Conservation (phyloP, 2,888 invertebrate species). For the Lampropteryx suffumata region DNA sequence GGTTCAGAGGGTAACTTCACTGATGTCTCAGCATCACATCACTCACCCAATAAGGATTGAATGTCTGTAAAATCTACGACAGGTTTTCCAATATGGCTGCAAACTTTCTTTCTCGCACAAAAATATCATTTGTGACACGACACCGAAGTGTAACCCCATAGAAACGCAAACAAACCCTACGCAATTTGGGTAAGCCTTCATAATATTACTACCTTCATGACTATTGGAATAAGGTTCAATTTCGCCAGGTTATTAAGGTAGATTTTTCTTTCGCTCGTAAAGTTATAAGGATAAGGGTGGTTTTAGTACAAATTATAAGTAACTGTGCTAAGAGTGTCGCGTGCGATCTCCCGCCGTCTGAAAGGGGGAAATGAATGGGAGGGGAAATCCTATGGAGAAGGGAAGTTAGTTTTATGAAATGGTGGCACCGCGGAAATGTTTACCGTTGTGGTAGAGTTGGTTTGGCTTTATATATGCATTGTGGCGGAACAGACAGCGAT, state of each 20-base stretch:
- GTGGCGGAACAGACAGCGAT: conserved; percentile 20
- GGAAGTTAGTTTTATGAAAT: conserved; percentile 21
- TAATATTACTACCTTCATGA: not conserved
- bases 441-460: conserved; percentile 17
- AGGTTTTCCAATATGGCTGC: not conserved
- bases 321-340: conserved; percentile 22
- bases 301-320: conserved; percentile 19
- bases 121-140: conserved; percentile 8
- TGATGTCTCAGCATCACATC: not conserved
- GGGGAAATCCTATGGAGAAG: conserved; percentile 32
- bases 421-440: conserved; percentile 19
- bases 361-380: conserved; percentile 22
- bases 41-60: not conserved
- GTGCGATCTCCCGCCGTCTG: conserved; percentile 37
- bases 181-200: conserved; percentile 12
- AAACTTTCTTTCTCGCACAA: conserved; percentile 1
- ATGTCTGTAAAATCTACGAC: not conserved
- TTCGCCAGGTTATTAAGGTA: conserved; percentile 11
- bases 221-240: conserved; percentile 7
- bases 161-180: conserved; percentile 16
- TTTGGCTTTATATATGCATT: conserved; percentile 17
- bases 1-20: too few species aligned
- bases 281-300: conserved; percentile 17
- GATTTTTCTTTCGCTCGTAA: conserved; percentile 7
- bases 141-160: conserved; percentile 9